Evolutionary conservation across 2,797 vertebrate species (phyloP), one percentile per base, ranked within the genome.

Genomic region (Rhadinocentrus ornatus): DNA sequence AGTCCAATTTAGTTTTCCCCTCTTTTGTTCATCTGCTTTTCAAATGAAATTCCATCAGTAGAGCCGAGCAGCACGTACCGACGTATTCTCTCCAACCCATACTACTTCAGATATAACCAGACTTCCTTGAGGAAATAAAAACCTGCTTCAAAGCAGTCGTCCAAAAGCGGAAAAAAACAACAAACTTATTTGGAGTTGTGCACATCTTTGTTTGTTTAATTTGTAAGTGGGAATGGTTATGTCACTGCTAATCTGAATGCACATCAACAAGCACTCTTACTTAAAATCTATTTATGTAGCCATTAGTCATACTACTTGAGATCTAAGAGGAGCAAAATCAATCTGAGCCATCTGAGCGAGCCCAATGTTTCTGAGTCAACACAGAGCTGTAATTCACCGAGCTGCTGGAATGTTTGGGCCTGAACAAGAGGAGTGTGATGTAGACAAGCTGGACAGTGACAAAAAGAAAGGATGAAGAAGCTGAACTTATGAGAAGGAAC

Each of bases 291-390:
- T 82, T 74, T 66, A 62, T 61, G 62, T 48, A 73, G 34, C 66
- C 73, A 83, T 87, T 82, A 64, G 62, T 81, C 80, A 81, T 60
- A 3, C 3, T 27, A 22, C 37, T 73, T 53, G 22, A 71, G 59
- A 58, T 52, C 37, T 54, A 39, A 69, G 61, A 52, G 26, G 34
- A 32, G 31, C 0, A 3, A 24, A 56, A 66, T 50, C 73, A 56
- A 77, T 53, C 41, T 44, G 66, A 68, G 39, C 46, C 16, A n/a
- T 46, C 41, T 20, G 63, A 69, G 70, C 27, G 18, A 44, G 20
- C 67, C 29, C 26, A 31, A 59, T 44, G 60, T 22, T 41, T 64
- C 61, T 34, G 71, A 68, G 59, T n/a, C 44, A n/a, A 46, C 44
- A 46, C 20, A 7, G 20, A 22, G 60, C 55, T 71, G 13, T 39